Percentiles rank a stretch among this genome's conserved stretches.
Evolutionary conservation across 2,113 vertebrate species (phyloP).

Genomic region (Corythoichthys intestinalis): DNA sequence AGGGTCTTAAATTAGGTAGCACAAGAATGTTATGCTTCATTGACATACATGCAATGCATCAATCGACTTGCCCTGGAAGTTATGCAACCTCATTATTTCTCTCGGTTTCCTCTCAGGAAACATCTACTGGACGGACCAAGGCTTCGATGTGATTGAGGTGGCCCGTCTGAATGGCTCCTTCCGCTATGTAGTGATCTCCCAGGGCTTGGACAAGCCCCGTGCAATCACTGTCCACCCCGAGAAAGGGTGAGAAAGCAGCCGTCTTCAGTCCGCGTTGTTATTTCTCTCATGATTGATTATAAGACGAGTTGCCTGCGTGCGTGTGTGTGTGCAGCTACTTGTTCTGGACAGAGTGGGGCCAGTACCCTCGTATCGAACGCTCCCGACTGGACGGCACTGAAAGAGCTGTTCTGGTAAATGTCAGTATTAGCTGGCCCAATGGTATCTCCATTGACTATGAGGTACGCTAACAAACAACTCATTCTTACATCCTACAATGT

Average conservation of each 20-base stretch:
- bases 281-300: slow-evolving; percentile 15
- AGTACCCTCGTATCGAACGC: slow-evolving; percentile 92
- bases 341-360: slow-evolving; percentile 98
- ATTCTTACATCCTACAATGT: background rate
- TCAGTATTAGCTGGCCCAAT: slow-evolving; percentile 97
- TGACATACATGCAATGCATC: background rate
- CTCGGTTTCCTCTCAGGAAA: slow-evolving; percentile 74
- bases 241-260: slow-evolving; percentile 80
- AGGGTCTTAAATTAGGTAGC: background rate
- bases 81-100: background rate
- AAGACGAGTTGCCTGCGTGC: slow-evolving; percentile 11
- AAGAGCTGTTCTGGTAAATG: slow-evolving; percentile 86
- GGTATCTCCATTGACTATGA: slow-evolving; percentile 95
- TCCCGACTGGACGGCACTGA: slow-evolving; percentile 86
- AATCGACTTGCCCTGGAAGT: background rate
- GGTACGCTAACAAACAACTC: slow-evolving; percentile 61
- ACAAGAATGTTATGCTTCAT: background rate
- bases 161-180: slow-evolving; percentile 94
- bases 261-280: slow-evolving; percentile 2
- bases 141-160: slow-evolving; percentile 96
- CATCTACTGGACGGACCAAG: slow-evolving; percentile 99
- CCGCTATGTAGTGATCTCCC: slow-evolving; percentile 93
- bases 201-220: slow-evolving; percentile 94
- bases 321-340: slow-evolving; percentile 77
- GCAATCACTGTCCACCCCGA: slow-evolving; percentile 93